Evolutionary conservation across 2,797 vertebrate genomes (phyloP), one percentile per base, ranked within the genome.

Genomic region (Fringilla coelebs): DNA sequence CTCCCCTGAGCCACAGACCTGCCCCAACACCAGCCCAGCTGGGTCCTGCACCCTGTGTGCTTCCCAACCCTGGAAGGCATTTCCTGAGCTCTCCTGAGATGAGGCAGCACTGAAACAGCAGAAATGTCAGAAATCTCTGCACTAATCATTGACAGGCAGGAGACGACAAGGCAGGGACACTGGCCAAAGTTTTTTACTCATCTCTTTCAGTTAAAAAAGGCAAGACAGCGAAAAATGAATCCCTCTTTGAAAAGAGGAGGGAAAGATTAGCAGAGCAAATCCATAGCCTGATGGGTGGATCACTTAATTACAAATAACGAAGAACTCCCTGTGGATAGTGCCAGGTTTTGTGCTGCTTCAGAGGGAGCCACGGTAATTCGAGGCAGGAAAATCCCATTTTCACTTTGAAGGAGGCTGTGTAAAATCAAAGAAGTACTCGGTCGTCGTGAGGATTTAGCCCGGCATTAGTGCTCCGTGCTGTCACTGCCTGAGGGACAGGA

Each of bases 141-240:
- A 51, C 38, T 88, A 94, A 96, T 96, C 70, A 93, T 93, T 93
- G 93, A 89, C 92, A 91, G 72, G 72, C 78, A 74, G 82, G 65
- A 60, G 24, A 73, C 62, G 43, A 66, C 79, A 75, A 55, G 20
- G 72, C 36, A 63, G 68, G 49, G 63, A 77, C 32, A 60, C 31
- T 51, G 0, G 6, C 62, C 72, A 31, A 40, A 24, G 15, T 3
- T 51, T 93, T 66, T 85, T 60, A 67, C 51, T 85, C 29, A 40
- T 88, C 25, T 61, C 46, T 91, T 55, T 62, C 73, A 75, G 21
- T 61, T 90, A 58, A 45, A 86, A 92, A 89, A 84, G 26, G 45
- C 57, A 68, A 87, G 43, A 41, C 1, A 6, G 70, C 2, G 5
- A 91, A 81, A 89, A 75, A 51, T 25, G 80, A 86, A 66, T 52